Conservation (phyloP, 1,140 invertebrate genomes). For the Argopecten irradians region DNA sequence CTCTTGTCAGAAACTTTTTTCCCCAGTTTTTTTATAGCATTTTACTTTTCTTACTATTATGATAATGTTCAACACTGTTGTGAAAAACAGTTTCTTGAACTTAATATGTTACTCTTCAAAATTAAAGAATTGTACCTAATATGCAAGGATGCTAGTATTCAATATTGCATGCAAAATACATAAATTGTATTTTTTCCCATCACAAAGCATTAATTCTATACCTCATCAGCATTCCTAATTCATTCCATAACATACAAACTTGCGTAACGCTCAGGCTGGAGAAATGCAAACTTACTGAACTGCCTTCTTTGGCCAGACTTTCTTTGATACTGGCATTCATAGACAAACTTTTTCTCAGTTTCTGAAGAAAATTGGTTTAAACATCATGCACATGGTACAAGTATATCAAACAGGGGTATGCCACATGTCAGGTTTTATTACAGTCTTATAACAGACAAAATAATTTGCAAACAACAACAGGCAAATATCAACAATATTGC, state of each 20-base stretch:
- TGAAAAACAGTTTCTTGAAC: too few species aligned
- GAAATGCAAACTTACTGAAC: conserved; percentile 60
- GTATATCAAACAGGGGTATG: too few species aligned
- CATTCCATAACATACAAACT: neutral
- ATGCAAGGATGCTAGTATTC: neutral
- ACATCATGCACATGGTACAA: too few species aligned
- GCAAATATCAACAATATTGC: neutral
- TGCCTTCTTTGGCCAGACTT: conserved; percentile 64
- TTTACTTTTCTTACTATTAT: neutral
- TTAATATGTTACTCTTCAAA: too few species aligned
- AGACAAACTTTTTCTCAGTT: conserved; percentile 69
- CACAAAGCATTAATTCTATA: neutral
- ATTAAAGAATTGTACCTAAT: too few species aligned
- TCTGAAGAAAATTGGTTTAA: conserved; percentile 56
- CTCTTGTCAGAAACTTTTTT: neutral
- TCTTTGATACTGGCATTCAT: conserved; percentile 64
- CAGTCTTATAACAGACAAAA: too few species aligned
- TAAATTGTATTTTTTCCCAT: neutral
- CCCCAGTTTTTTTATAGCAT: neutral
- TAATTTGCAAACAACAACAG: neutral
- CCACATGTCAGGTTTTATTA: too few species aligned
- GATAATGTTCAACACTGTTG: too few species aligned
- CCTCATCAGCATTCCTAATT: too few species aligned
- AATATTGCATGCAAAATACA: neutral
- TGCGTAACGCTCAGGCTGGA: too few species aligned